Percentiles rank a stretch among this genome's conserved stretches.
phyloP scores from a whole-genome alignment of 2,797 vertebrate species.

The Bucorvus abyssinicus region DNA sequence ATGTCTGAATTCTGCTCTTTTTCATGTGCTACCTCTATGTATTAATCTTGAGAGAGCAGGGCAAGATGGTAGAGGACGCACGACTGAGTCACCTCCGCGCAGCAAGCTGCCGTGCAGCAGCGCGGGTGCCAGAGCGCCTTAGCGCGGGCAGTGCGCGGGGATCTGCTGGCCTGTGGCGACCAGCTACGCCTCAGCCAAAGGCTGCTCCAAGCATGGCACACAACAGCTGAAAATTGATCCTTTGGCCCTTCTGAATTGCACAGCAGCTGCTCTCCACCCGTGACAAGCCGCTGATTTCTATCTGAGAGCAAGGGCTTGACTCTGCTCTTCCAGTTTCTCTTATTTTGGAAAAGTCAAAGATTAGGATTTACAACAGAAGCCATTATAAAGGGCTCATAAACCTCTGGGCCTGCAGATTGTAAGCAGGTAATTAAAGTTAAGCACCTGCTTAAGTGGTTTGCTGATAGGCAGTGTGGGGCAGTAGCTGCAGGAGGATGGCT shows the following conservation, averaged over 20 bases:
- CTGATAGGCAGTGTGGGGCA: background rate
- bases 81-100: background rate
- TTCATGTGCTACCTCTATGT: accelerated
- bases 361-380: constrained; percentile 35
- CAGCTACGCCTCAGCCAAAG: background rate
- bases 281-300: background rate
- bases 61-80: accelerated
- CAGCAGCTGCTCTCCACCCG: background rate
- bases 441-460: background rate
- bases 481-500: background rate
- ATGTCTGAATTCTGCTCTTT: background rate
- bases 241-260: background rate
- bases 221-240: background rate
- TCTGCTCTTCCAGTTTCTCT: background rate
- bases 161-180: background rate
- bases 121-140: accelerated
- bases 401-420: background rate
- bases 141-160: accelerated
- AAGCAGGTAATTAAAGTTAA: constrained; percentile 31
- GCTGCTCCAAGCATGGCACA: background rate
- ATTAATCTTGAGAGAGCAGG: background rate
- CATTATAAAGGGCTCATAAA: constrained; percentile 7
- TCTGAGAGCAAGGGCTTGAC: background rate
- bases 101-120: background rate
- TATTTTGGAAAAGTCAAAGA: background rate